A percentile compares a stretch with the other conserved stretches of the same genome.
Conservation (phyloP, 2,113 vertebrate genomes). For the Lasiurus cinereus region DNA sequence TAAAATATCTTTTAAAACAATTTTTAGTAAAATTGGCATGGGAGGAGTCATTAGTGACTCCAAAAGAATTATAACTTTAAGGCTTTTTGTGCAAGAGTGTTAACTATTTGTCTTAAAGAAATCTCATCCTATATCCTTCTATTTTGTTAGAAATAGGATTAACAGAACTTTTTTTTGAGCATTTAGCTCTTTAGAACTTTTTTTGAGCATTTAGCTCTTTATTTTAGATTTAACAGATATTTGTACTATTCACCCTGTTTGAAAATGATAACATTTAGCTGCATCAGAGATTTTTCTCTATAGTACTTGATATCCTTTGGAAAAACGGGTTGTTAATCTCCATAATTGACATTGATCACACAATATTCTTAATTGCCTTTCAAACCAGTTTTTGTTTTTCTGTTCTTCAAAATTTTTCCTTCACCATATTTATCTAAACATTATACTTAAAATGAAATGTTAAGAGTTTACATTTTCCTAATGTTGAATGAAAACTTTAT, state of each 20-base stretch:
- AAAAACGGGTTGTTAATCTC: constrained; percentile 63
- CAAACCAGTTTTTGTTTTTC: constrained; percentile 67
- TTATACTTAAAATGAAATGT: neutral
- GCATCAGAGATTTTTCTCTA: constrained; percentile 21
- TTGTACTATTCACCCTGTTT: constrained; percentile 33
- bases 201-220: constrained; percentile 4
- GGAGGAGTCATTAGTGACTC: neutral
- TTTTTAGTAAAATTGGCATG: neutral
- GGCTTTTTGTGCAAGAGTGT: neutral
- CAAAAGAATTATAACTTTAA: constrained; percentile 57
- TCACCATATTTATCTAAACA: neutral
- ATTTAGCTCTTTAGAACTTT: constrained; percentile 26
- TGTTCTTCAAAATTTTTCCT: constrained; percentile 33
- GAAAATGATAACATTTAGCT: constrained; percentile 48
- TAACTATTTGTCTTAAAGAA: constrained; percentile 61
- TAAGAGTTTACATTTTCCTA: constrained; percentile 36
- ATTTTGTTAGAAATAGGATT: constrained; percentile 55
- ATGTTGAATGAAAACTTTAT: constrained; percentile 61
- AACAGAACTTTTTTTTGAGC: neutral
- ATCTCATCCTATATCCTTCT: neutral
- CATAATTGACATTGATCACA: constrained; percentile 61
- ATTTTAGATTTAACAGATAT: constrained; percentile 7
- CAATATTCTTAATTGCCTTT: constrained; percentile 53
- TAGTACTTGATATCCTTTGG: constrained; percentile 32
- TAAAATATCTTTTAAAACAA: constrained; percentile 12